These are phyloP conservation scores for Nysson spinosus DNA, from an alignment of 2,888 invertebrate species.

Conservation along the genomic window DNA sequence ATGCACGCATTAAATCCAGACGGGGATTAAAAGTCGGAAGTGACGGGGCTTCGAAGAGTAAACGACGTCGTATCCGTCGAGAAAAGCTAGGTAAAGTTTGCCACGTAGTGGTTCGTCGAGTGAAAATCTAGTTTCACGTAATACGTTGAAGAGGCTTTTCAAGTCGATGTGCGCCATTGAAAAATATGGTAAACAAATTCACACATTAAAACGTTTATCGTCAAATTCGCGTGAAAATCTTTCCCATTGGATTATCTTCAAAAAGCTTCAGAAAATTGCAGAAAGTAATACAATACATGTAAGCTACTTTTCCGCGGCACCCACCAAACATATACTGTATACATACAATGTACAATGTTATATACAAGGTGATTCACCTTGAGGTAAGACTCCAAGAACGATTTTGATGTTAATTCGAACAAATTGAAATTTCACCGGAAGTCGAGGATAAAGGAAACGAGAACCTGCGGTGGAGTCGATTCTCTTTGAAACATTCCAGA, in stretches of 20 bases:
- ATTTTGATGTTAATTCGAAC: conserved; percentile 27
- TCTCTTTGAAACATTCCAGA: conserved; percentile 60
- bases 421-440: conserved; percentile 19
- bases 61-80: conserved; percentile 33
- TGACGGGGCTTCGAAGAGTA: conserved; percentile 29
- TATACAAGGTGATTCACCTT: no score
- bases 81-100: conserved; percentile 40
- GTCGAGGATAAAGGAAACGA: conserved; percentile 17
- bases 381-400: no score
- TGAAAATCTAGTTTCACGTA: conserved; percentile 43
- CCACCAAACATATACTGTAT: no score
- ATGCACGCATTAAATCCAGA: conserved; percentile 14
- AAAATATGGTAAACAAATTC: no score
- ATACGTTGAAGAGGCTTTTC: conserved; percentile 34
- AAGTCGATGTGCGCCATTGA: background rate
- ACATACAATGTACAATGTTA: no score
- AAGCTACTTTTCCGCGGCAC: no score
- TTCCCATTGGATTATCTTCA: no score
- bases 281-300: no score
- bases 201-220: no score
- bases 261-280: no score
- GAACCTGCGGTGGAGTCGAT: conserved; percentile 39
- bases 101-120: conserved; percentile 18
- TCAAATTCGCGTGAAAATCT: no score
- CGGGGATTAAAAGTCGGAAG: conserved; percentile 35